Conservation (phyloP, 92 coral and sea anemone species). For the Porites evermanni region DNA sequence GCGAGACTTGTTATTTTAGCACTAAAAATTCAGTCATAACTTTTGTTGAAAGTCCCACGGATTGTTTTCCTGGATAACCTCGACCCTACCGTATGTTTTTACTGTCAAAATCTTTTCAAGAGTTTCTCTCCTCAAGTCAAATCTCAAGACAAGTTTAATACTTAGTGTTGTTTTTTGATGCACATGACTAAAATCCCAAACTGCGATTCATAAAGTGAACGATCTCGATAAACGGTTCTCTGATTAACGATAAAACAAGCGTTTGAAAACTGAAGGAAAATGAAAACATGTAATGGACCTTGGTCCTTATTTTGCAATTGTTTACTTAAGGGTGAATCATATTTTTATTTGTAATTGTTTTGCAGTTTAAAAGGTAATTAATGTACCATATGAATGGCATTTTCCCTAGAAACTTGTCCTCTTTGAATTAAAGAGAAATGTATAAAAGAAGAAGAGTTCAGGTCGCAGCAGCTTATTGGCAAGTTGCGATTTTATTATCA, state of each 20-base stretch:
- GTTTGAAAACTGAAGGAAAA: too few species aligned
- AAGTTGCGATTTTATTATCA: not conserved
- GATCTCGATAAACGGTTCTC: not conserved
- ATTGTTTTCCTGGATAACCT: slow-evolving; percentile 37
- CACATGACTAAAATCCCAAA: not conserved
- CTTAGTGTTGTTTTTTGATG: not conserved
- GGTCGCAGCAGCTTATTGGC: not conserved
- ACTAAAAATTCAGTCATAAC: slow-evolving; percentile 2
- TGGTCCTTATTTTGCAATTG: not conserved
- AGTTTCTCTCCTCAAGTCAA: not conserved
- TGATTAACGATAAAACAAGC: too few species aligned
- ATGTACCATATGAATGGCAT: not conserved
- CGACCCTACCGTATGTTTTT: not conserved
- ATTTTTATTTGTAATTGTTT: not conserved
- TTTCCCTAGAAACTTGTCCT: not conserved
- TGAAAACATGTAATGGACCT: too few species aligned
- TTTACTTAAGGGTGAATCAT: slow-evolving; percentile 1
- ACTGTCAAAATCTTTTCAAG: not conserved
- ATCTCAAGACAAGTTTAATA: not conserved
- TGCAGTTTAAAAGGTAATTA: not conserved
- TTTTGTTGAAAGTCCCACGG: slow-evolving; percentile 24
- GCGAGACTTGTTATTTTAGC: slow-evolving; percentile 3
- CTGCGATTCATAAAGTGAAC: not conserved
- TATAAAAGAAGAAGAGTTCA: not conserved
- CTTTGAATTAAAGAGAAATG: not conserved